A percentile compares a stretch with the other conserved stretches of the same genome.
Conservation (phyloP, 2,113 vertebrate genomes). For the Poicephalus gulielmi region DNA sequence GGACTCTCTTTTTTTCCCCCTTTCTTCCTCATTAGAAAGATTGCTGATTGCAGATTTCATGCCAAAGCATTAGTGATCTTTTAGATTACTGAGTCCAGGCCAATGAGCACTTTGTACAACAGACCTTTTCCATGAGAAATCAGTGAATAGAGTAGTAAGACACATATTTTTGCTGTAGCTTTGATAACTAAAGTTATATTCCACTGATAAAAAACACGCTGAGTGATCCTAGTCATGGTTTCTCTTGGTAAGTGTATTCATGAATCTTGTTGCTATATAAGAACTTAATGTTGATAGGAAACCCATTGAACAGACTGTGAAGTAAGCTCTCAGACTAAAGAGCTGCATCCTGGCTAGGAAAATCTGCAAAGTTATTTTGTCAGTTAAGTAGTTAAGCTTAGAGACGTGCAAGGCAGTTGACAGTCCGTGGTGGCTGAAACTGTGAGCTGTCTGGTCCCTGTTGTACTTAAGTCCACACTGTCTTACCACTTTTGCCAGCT, state of each 20-base stretch:
- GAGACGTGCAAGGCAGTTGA: neutral
- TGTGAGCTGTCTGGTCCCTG: neutral
- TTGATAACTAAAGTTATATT: neutral
- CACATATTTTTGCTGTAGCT: neutral
- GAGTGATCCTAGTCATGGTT: neutral
- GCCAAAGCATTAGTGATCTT: neutral
- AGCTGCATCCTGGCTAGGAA: neutral
- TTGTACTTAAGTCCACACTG: neutral
- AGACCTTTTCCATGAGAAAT: neutral
- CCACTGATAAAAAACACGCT: neutral
- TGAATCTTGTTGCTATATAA: neutral
- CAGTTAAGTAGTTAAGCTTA: neutral
- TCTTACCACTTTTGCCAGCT: neutral
- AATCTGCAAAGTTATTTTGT: neutral
- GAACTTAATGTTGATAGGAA: neutral
- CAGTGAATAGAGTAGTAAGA: neutral
- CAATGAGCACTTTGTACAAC: neutral
- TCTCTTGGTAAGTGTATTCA: neutral
- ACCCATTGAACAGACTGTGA: neutral
- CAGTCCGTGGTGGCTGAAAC: neutral
- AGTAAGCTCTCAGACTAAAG: neutral
- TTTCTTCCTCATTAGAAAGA: neutral
- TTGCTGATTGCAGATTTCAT: neutral
- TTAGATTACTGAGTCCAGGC: neutral
- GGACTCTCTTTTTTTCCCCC: neutral